Evolutionary conservation across 2,797 vertebrate species (phyloP).

Genomic region (Cetoscarus ocellatus): DNA sequence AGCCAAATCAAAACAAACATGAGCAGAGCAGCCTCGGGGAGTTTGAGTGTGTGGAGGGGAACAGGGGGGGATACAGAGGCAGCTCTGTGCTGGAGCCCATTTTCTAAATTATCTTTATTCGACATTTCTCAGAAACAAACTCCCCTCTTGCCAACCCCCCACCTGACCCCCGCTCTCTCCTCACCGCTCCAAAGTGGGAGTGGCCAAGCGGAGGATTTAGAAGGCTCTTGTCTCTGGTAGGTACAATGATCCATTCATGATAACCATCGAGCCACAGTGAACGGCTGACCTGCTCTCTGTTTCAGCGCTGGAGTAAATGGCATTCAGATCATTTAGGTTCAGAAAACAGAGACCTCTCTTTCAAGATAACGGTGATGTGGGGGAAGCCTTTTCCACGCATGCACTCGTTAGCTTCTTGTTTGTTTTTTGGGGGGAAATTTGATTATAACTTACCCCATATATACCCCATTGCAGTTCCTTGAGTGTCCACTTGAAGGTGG

Average conservation of each 20-base stretch:
- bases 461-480: too few relatives aligned
- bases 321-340: constrained; percentile 53
- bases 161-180: constrained; percentile 28
- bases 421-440: too few relatives aligned
- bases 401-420: too few relatives aligned
- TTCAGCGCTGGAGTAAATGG: constrained; percentile 55
- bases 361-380: too few relatives aligned
- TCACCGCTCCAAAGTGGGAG: constrained; percentile 54
- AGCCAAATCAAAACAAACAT: constrained; percentile 85
- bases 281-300: constrained; percentile 60
- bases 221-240: constrained; percentile 71
- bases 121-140: constrained; percentile 74
- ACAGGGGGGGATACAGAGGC: constrained; percentile 68
- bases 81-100: constrained; percentile 78
- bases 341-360: constrained; percentile 36
- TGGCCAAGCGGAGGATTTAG: constrained; percentile 72
- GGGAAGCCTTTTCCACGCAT: too few relatives aligned
- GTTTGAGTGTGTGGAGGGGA: constrained; percentile 45
- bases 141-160: constrained; percentile 30
- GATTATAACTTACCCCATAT: too few relatives aligned
- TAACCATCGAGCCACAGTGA: constrained; percentile 56
- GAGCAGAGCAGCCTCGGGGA: constrained; percentile 60
- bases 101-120: constrained; percentile 85
- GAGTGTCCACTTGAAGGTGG: too few relatives aligned
- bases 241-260: constrained; percentile 85